Base-by-base conservation (phyloP, 1,140 invertebrate species). In the Steinernema feltiae region DNA sequence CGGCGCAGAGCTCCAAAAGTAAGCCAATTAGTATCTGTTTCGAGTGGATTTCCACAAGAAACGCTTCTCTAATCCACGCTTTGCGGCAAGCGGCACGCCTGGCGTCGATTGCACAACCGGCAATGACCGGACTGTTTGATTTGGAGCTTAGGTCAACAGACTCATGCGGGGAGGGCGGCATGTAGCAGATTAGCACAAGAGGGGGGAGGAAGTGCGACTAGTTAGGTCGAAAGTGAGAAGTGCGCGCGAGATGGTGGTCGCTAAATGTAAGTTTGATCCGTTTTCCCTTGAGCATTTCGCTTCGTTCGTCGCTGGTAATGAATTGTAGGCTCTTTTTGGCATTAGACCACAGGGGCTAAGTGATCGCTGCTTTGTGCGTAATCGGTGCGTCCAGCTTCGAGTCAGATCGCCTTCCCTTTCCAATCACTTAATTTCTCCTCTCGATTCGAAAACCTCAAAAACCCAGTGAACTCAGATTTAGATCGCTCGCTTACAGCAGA, bases 401-500 rank as follows among this genome's bases (percentile, higher is more conserved):
- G n/a, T n/a, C n/a, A n/a, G n/a, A n/a, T n/a, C n/a, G n/a, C n/a
- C n/a, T n/a, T n/a, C n/a, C n/a, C n/a, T n/a, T n/a, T n/a, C n/a
- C n/a, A n/a, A n/a, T n/a, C n/a, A n/a, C n/a, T n/a, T n/a, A n/a
- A n/a, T n/a, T n/a, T n/a, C n/a, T n/a, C 53, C 24, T 63, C 24
- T n/a, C 53, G 24, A 63, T 3, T n/a, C 7, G 3, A 63, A 63
- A 63, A 12, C 15, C 12, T 63, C 24, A 63, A 63, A 3, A n/a
- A 63, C 24, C 24, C 24, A 15, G 53, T 63, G 7, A 7, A 18
- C 35, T 7, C 18, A 41, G 18, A 63, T 63, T 63, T 63, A 78
- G 77, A 73, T 31, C 30, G 77, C 46, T 46, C 74, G 41, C 69
- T 80, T 17, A 70, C 78, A 7, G 79, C 77, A 1, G 84, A 85